These are phyloP conservation scores for Amazona guildingii DNA, from an alignment of 2,113 vertebrate species.

Conservation along the genomic window DNA sequence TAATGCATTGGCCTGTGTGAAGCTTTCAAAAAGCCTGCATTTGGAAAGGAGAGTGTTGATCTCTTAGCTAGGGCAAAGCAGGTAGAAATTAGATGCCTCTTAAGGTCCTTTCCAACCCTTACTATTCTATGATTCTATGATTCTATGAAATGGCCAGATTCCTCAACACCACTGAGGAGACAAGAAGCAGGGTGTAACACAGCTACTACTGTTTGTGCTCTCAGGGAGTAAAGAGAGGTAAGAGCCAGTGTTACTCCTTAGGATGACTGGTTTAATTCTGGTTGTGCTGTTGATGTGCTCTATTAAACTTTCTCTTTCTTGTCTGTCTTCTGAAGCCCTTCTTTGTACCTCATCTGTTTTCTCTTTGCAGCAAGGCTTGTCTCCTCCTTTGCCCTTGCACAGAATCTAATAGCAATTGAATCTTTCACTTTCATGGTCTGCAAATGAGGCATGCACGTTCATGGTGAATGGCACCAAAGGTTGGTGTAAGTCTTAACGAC, in stretches of 20 bases:
- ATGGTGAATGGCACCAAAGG: neutral
- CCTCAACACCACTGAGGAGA: neutral
- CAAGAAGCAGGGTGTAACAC: neutral
- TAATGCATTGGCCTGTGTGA: neutral
- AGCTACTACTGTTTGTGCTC: neutral
- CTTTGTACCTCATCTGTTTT: neutral
- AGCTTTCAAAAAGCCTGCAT: neutral
- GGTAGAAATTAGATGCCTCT: neutral
- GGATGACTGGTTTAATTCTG: neutral
- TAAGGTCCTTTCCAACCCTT: too few species aligned
- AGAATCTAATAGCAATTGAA: neutral
- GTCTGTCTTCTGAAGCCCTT: neutral
- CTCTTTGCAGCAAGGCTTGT: conserved; percentile 1
- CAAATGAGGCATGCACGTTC: neutral
- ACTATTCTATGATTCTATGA: too few species aligned
- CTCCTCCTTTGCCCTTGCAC: neutral
- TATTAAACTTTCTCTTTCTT: neutral
- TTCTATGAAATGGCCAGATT: neutral
- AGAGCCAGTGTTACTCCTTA: neutral
- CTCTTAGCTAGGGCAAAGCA: neutral
- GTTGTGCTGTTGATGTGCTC: neutral
- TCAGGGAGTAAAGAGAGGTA: neutral
- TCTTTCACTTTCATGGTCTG: neutral
- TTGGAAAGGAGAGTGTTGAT: neutral
- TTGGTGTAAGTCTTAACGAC: neutral